Evolutionary conservation across 2,888 invertebrate species (phyloP).

Genomic region (Rhyacophila evoluta): DNA sequence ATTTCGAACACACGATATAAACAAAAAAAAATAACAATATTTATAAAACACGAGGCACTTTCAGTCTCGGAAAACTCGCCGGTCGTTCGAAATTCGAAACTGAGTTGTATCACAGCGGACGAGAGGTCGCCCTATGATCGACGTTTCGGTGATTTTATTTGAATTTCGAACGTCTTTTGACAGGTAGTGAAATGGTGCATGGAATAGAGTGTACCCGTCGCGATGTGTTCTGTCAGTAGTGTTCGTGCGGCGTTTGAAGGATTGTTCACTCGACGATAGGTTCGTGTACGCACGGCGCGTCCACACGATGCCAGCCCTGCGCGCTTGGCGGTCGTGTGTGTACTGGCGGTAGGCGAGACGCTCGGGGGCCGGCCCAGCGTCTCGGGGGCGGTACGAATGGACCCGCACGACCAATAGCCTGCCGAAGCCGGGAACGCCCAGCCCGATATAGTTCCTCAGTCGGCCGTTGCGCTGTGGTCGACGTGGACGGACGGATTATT

Average conservation of each 20-base stretch:
- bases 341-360: constrained; percentile 65
- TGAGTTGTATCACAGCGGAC: not conserved
- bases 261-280: constrained; percentile 55
- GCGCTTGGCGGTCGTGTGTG: constrained; percentile 71
- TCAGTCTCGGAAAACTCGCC: constrained; percentile 24
- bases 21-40: constrained; percentile 9
- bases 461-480: constrained; percentile 33
- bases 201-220: constrained; percentile 47
- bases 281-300: constrained; percentile 36
- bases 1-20: not conserved
- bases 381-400: constrained; percentile 49
- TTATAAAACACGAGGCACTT: constrained; percentile 19
- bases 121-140: constrained; percentile 27
- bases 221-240: constrained; percentile 55
- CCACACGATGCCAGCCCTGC: constrained; percentile 49
- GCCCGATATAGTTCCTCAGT: constrained; percentile 50
- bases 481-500: not conserved
- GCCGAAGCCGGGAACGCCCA: constrained; percentile 59
- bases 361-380: constrained; percentile 59
- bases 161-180: constrained; percentile 56
- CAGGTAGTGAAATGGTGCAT: constrained; percentile 50
- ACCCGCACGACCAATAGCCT: constrained; percentile 58
- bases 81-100: constrained; percentile 5
- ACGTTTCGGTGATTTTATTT: constrained; percentile 52
- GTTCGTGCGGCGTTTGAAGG: constrained; percentile 50